Base-by-base conservation (phyloP, 1,140 invertebrate genomes). In the Drosophila ogumai region DNA sequence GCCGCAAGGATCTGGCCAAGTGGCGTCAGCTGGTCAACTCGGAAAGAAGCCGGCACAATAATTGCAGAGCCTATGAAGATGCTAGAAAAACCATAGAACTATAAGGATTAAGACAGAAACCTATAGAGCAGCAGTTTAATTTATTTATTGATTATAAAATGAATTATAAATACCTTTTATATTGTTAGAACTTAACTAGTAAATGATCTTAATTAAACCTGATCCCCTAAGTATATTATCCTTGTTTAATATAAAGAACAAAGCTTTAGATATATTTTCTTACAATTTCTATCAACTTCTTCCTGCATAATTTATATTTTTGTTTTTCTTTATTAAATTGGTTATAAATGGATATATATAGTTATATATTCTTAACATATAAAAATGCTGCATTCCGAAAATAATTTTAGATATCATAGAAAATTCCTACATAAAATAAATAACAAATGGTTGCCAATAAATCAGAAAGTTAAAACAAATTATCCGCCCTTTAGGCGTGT, bases 1-100 rank as follows among this genome's bases (percentile, higher is more conserved):
- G 15, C 15, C 13, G 13, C 13, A 38, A 58, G 47, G 52, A 56
- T 50, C 57, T 19, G 41, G 55, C 40, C 44, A 64, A 56, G 34
- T 46, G 17, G 7, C 85, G 85, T 88, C 85, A 90, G 81, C 81
- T 85, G 85, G 78, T 36, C 71, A 58, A 38, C 17, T 56, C 49
- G 49, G 25, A 38, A 55, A 57, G 50, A 34, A 28, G 41, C 36
- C 38, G 59, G n/a, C 64, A 65, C 52, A 50, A 41, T 68, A 61
- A 82, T 57, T 60, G n/a, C n/a, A 13, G 38, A 17, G 12, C 22
- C 28, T 59, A 58, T 32, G 12, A 61, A 66, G 57, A 54, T 55
- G 41, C 32, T 80, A 66, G 69, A 57, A 66, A 55, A 84, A 52
- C 52, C 59, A 1, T 32, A 17, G 3, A 6, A 10, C 13, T 10